Evolutionary conservation across 2,888 invertebrate species (phyloP).

Genomic region (Coelogynopora nodosa): DNA sequence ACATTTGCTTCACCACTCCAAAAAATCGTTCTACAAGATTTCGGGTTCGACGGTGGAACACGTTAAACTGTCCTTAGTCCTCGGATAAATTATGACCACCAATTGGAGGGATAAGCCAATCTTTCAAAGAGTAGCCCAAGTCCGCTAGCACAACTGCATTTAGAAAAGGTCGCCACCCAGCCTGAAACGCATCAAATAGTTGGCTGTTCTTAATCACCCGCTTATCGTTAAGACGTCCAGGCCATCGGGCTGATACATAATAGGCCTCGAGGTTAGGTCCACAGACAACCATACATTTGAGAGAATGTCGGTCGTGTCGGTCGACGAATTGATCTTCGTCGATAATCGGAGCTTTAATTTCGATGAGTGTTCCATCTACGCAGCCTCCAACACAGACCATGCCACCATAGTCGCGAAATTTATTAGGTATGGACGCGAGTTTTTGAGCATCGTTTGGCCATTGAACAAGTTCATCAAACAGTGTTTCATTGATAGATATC

Average conservation of each 20-base stretch:
- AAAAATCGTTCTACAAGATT: no score
- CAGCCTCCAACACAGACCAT: constrained; percentile 30
- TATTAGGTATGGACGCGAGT: background rate
- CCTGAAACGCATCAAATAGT: background rate
- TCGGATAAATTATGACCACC: no score
- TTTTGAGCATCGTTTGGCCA: no score
- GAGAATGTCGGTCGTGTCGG: constrained; percentile 25
- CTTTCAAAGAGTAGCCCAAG: no score
- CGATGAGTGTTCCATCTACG: constrained; percentile 30
- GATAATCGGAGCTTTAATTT: constrained; percentile 9
- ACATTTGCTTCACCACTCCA: no score
- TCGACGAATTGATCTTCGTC: constrained; percentile 39
- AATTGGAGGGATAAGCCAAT: no score
- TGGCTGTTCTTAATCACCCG: background rate
- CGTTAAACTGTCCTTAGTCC: no score
- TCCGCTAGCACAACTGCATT: background rate
- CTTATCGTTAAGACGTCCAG: background rate
- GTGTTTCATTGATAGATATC: background rate
- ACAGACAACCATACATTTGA: constrained; percentile 33
- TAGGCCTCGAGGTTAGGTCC: background rate
- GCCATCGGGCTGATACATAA: background rate
- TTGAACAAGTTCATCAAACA: background rate
- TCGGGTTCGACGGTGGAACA: no score
- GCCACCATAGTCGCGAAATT: background rate
- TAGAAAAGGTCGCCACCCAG: constrained; percentile 32